Percentiles rank a stretch among this genome's conserved stretches.
Conservation (phyloP, 2,797 vertebrate species). For the Xiphophorus birchmanni region DNA sequence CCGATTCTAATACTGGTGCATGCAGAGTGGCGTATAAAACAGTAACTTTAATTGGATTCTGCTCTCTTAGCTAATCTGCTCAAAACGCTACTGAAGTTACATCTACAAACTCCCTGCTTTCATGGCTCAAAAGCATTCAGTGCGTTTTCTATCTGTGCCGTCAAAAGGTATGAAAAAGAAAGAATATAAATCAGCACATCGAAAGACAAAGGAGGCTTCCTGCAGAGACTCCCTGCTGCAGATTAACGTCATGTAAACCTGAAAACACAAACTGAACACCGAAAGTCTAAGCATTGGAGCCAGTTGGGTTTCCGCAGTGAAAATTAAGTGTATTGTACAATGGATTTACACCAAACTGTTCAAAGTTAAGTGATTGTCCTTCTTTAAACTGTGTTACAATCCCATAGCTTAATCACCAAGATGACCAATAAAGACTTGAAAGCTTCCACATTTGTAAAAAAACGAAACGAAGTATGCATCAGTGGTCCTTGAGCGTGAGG, state of each 20-base stretch:
- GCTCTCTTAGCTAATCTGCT: neutral
- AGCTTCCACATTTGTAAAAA: slow-evolving; percentile 10
- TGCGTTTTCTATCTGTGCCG: neutral
- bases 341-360: slow-evolving; percentile 21
- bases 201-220: neutral
- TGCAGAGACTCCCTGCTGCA: neutral
- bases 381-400: slow-evolving; percentile 10
- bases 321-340: slow-evolving; percentile 9
- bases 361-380: slow-evolving; percentile 44
- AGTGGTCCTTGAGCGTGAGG: slow-evolving; percentile 34
- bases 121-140: slow-evolving; percentile 7
- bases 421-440: slow-evolving; percentile 20
- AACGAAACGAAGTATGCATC: slow-evolving; percentile 20
- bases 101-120: slow-evolving; percentile 2
- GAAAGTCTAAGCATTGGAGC: neutral
- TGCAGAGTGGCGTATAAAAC: neutral
- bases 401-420: slow-evolving; percentile 14
- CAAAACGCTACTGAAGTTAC: neutral
- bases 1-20: neutral
- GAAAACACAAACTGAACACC: neutral
- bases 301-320: neutral
- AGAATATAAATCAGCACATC: neutral
- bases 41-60: neutral
- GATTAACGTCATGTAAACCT: neutral
- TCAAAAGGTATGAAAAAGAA: neutral